Evolutionary conservation across 2,888 invertebrate genomes (phyloP).

Genomic region (Rutpela maculata): DNA sequence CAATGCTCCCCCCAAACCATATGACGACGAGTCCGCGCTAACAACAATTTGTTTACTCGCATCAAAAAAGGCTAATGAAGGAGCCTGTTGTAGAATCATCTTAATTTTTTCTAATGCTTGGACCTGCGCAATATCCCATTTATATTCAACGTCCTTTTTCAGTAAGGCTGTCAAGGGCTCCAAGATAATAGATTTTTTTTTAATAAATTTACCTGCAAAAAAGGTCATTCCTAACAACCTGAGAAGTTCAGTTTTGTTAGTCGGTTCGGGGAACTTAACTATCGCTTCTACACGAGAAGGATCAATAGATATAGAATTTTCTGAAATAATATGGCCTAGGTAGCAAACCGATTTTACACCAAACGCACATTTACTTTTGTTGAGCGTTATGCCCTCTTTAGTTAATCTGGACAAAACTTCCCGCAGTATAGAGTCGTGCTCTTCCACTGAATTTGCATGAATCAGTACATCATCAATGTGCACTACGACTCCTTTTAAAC

Average conservation of each 20-base stretch:
- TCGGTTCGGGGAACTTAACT: conserved; percentile 51
- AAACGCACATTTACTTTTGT: background rate
- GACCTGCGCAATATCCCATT: conserved; percentile 31
- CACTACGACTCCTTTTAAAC: background rate
- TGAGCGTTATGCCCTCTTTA: conserved; percentile 10
- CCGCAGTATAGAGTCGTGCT: background rate
- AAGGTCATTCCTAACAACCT: conserved; percentile 44
- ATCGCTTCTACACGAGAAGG: conserved; percentile 53
- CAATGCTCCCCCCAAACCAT: no score
- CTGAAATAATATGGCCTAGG: background rate
- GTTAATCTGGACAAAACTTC: background rate
- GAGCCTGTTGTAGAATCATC: conserved; percentile 41
- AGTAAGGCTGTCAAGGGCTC: conserved; percentile 38
- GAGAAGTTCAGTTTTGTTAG: conserved; percentile 52
- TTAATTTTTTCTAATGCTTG: conserved; percentile 52
- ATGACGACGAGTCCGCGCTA: no score
- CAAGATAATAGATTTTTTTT: no score
- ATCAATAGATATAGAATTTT: conserved; percentile 43
- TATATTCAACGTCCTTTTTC: conserved; percentile 35
- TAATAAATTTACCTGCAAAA: conserved; percentile 41
- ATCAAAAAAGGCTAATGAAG: conserved; percentile 63
- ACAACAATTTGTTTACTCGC: no score
- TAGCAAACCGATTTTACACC: background rate
- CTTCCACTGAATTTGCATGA: background rate
- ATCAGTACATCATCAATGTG: no score